These are phyloP conservation scores for Ceratitis capitata DNA, from an alignment of 1,140 invertebrate genomes.

Conservation along the genomic window DNA sequence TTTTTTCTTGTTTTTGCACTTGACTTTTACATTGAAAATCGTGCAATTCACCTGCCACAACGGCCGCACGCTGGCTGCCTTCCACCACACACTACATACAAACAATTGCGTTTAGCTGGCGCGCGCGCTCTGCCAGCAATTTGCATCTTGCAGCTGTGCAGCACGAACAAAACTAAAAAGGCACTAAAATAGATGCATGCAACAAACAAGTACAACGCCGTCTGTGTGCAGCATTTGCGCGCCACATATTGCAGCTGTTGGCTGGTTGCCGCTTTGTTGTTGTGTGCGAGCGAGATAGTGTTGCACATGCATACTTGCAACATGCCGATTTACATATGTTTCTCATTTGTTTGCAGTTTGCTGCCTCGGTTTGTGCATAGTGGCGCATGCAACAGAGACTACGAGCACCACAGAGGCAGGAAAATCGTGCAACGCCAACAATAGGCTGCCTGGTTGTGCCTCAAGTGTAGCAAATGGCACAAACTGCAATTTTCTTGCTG, in stretches of 20 bases:
- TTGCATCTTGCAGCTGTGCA: slow-evolving; percentile 34
- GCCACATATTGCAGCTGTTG: slow-evolving; percentile 3
- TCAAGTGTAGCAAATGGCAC: background rate
- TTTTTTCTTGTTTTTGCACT: slow-evolving; percentile 19
- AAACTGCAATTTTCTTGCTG: background rate
- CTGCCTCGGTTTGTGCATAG: background rate
- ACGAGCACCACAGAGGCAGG: background rate
- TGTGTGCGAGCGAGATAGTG: background rate
- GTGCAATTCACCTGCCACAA: slow-evolving; percentile 36
- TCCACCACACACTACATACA: background rate
- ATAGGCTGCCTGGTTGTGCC: too few species aligned
- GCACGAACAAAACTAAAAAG: background rate
- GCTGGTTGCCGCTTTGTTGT: background rate
- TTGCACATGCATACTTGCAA: background rate
- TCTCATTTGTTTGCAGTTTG: background rate
- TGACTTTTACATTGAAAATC: slow-evolving; percentile 40
- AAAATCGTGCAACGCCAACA: background rate
- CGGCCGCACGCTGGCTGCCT: slow-evolving; percentile 3
- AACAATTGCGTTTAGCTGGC: background rate
- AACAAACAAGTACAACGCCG: background rate
- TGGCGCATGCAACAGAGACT: background rate
- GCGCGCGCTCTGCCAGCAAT: slow-evolving; percentile 17
- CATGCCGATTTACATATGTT: background rate
- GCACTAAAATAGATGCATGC: background rate
- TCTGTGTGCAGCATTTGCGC: slow-evolving; percentile 16